Percentiles rank a stretch among this genome's conserved stretches.
phyloP scores from a whole-genome alignment of 2,797 vertebrate genomes.

The Macropus fuliginosus region DNA sequence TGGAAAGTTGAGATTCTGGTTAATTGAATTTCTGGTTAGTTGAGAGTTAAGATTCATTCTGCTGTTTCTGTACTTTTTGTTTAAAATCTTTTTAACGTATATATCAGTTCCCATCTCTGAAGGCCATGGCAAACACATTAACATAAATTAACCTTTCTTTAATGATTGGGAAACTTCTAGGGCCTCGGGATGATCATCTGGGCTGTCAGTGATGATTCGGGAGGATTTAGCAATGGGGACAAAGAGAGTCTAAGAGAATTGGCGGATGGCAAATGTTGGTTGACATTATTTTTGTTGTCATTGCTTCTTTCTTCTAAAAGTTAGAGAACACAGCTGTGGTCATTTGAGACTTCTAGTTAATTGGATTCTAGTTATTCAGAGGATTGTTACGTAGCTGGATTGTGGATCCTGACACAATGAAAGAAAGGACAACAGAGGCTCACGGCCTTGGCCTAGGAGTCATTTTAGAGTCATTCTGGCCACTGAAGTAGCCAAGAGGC shows the following conservation, averaged over 20 bases:
- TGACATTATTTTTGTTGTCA: not conserved
- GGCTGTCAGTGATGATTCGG: not conserved
- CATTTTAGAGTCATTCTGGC: not conserved
- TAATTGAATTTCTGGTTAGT: slow-evolving; percentile 46
- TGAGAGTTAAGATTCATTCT: not conserved
- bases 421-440: not conserved
- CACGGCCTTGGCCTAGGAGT: not conserved
- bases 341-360: not conserved
- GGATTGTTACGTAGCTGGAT: not conserved
- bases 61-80: slow-evolving; percentile 20
- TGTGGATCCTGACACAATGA: not conserved
- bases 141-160: slow-evolving; percentile 34
- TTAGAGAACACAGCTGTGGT: slow-evolving; percentile 28
- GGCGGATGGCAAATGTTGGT: not conserved
- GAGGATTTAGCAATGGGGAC: not conserved
- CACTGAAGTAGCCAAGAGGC: not conserved
- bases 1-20: not conserved
- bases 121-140: slow-evolving; percentile 1
- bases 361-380: slow-evolving; percentile 37
- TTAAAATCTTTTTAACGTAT: not conserved
- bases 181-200: slow-evolving; percentile 10
- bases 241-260: not conserved
- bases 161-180: not conserved
- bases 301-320: slow-evolving; percentile 2
- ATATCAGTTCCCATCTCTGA: not conserved